A percentile compares a stretch with the other conserved stretches of the same genome.
These are phyloP conservation scores for Denticeps clupeoides DNA, from an alignment of 2,797 vertebrate species.

Conservation along the genomic window DNA sequence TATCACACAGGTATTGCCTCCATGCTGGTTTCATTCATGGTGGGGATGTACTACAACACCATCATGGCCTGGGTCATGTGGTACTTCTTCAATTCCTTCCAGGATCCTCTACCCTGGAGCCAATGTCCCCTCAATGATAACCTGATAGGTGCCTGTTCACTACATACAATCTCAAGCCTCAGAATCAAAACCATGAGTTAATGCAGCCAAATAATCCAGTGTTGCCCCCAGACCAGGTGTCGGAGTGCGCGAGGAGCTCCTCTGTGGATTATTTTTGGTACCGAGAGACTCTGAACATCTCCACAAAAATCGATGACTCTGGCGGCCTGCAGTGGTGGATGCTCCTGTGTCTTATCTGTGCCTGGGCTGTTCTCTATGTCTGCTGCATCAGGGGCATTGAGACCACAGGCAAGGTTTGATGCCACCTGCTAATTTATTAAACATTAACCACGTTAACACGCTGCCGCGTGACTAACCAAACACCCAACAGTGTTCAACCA, in stretches of 20 bases:
- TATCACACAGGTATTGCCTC: slow-evolving; percentile 58
- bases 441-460: background rate
- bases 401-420: slow-evolving; percentile 80
- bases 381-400: slow-evolving; percentile 75
- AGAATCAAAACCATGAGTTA: no score
- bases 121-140: slow-evolving; percentile 56
- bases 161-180: no score
- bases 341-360: slow-evolving; percentile 60
- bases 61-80: slow-evolving; percentile 91
- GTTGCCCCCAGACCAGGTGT: slow-evolving; percentile 40
- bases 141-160: slow-evolving; percentile 52
- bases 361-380: slow-evolving; percentile 68
- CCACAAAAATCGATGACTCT: slow-evolving; percentile 47
- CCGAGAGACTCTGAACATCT: slow-evolving; percentile 70
- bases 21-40: slow-evolving; percentile 67
- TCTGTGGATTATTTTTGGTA: slow-evolving; percentile 82
- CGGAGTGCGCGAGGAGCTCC: slow-evolving; percentile 68
- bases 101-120: slow-evolving; percentile 81
- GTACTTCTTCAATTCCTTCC: slow-evolving; percentile 98
- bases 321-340: slow-evolving; percentile 75
- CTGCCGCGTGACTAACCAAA: no score
- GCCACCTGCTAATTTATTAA: background rate
- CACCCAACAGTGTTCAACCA: no score
- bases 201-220: background rate
- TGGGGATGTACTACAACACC: slow-evolving; percentile 75